Base-by-base conservation (phyloP, 2,797 vertebrate genomes). In the Sebastes aleutianus region DNA sequence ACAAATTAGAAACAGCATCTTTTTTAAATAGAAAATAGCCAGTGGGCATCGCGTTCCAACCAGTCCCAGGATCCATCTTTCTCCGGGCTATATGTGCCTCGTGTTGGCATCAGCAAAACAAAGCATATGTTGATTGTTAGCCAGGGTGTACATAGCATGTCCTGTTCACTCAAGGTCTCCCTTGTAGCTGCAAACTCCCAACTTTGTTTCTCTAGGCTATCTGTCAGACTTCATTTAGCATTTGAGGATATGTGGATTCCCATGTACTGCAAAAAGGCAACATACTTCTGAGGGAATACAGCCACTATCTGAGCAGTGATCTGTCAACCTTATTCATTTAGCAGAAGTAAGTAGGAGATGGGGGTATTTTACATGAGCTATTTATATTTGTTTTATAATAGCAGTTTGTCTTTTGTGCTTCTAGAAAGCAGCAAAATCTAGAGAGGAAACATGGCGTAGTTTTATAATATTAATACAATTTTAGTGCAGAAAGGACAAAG, bases 101-200 rank as follows among this genome's bases (percentile, higher is more conserved):
- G 89, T 95, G 94, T 95, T 96, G 93, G 96, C 97, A 96, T 96
- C 93, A 87, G 94, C 94, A 98, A 98, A 95, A 95, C 92, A 95
- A 94, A 98, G 97, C 98, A 99, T 99, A 99, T 99, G 98, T 96
- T 98, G 95, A 96, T 98, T 97, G 97, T 99, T 99, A 99, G 97
- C 96, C 95, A 94, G 97, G 97, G 96, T 97, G 96, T 98, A 97
- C 96, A 97, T 96, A 96, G 95, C 92, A 96, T 98, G 98, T 99
- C 98, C 97, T 97, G 96, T 97, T 98, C 97, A 98, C 96, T 98
- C 96, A 98, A 95, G 96, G 96, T 97, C 97, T 97, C 92, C 96
- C 96, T 96, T 93, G 94, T 97, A 96, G 96, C 96, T 96, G 92
- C 97, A 97, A 95, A 95, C 97, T 98, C 96, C 93, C 97, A 98